phyloP scores from a whole-genome alignment of 2,113 vertebrate genomes.

The Notothenia rossii region DNA sequence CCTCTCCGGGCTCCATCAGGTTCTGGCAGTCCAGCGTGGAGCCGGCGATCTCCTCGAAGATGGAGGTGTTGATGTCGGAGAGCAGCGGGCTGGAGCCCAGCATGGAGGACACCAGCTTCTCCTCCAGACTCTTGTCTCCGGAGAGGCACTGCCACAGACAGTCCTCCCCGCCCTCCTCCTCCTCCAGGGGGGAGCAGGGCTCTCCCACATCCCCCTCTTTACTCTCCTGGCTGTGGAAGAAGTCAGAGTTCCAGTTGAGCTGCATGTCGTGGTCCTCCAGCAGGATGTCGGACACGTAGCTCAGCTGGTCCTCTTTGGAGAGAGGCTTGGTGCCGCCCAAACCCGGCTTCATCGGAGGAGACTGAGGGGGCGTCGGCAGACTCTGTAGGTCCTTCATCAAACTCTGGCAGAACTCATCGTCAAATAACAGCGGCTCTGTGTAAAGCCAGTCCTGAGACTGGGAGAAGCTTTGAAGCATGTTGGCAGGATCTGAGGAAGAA shows the following conservation, averaged over 20 bases:
- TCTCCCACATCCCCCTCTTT: conserved; percentile 34
- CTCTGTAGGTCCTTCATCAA: conserved; percentile 84
- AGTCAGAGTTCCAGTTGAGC: conserved; percentile 78
- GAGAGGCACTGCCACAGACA: conserved; percentile 77
- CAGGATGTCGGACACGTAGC: conserved; percentile 84
- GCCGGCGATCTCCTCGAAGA: conserved; percentile 84
- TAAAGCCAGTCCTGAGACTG: conserved; percentile 83
- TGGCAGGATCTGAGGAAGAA: conserved; percentile 56
- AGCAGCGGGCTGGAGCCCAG: conserved; percentile 83
- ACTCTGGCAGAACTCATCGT: conserved; percentile 83
- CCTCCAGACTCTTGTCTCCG: conserved; percentile 64
- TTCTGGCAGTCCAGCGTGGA: conserved; percentile 82
- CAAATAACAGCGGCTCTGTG: conserved; percentile 84
- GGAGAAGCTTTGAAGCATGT: conserved; percentile 82
- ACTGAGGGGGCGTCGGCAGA: conserved; percentile 82
- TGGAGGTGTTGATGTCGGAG: conserved; percentile 83
- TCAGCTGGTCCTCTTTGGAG: conserved; percentile 85
- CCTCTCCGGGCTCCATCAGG: conserved; percentile 75
- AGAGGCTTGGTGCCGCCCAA: conserved; percentile 62
- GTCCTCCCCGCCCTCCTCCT: conserved; percentile 74
- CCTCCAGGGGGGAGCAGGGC: conserved; percentile 43
- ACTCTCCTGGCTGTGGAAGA: conserved; percentile 54
- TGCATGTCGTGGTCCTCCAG: conserved; percentile 83
- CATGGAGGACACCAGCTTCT: conserved; percentile 77
- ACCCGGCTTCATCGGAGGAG: conserved; percentile 77